These are phyloP conservation scores for Sebastes iracundus DNA, from an alignment of 2,797 vertebrate genomes.

Conservation along the genomic window DNA sequence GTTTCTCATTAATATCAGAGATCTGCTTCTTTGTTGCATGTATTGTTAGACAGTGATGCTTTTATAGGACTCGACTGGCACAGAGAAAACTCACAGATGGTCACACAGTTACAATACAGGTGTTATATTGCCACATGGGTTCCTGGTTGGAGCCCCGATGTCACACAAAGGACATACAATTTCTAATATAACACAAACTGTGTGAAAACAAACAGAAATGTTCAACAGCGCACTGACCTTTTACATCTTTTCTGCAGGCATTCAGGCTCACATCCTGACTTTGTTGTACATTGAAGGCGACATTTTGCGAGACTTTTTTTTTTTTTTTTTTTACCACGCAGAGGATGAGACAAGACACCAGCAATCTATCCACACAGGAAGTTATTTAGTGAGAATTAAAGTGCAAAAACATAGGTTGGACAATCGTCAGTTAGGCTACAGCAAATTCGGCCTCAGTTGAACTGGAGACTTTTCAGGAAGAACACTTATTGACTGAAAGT, in stretches of 20 bases:
- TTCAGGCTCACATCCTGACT: slow-evolving; percentile 21
- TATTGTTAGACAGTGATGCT: slow-evolving; percentile 37
- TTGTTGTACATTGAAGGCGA: slow-evolving; percentile 40
- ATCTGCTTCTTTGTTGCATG: slow-evolving; percentile 27
- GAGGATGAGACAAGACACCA: slow-evolving; percentile 52
- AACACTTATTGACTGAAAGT: slow-evolving; percentile 67
- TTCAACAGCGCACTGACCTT: slow-evolving; percentile 42
- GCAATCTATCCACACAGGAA: slow-evolving; percentile 55
- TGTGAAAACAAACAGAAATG: slow-evolving; percentile 42
- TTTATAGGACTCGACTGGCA: slow-evolving; percentile 43
- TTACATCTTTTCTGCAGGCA: slow-evolving; percentile 27
- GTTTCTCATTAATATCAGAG: background rate
- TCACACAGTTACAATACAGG: slow-evolving; percentile 60
- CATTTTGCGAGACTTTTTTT: slow-evolving; percentile 37
- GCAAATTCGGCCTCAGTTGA: slow-evolving; percentile 67
- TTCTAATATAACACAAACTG: slow-evolving; percentile 43
- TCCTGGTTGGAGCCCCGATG: slow-evolving; percentile 57
- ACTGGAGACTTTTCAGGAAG: slow-evolving; percentile 70
- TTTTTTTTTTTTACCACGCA: slow-evolving; percentile 22
- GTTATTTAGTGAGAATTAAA: slow-evolving; percentile 70
- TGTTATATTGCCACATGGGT: slow-evolving; percentile 55
- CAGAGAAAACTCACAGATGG: slow-evolving; percentile 65
- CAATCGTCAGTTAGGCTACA: slow-evolving; percentile 77
- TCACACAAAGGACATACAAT: slow-evolving; percentile 59
- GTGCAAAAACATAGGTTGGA: slow-evolving; percentile 72